Conservation (phyloP, 2,888 invertebrate species). For the Crematogaster levior region DNA sequence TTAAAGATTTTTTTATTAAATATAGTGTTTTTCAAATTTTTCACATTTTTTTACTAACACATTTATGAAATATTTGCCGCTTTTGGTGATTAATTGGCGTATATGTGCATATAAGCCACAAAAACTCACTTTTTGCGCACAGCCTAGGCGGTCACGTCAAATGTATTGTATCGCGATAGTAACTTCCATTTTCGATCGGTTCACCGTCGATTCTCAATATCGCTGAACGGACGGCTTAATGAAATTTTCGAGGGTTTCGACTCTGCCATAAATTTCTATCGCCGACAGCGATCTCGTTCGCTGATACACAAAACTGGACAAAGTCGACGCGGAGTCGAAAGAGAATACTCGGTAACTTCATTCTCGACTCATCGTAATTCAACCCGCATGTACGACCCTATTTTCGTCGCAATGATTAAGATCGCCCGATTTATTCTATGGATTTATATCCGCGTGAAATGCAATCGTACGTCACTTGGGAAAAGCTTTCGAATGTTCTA, state of each 20-base stretch:
- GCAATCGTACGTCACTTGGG: conserved; percentile 33
- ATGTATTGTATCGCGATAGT: conserved; percentile 44
- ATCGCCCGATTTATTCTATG: conserved; percentile 51
- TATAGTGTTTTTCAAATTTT: neutral
- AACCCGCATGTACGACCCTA: conserved; percentile 36
- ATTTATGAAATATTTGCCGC: neutral
- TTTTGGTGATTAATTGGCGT: conserved; percentile 17
- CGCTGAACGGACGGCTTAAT: conserved; percentile 72
- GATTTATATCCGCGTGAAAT: conserved; percentile 46
- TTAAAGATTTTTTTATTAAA: neutral
- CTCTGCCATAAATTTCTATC: conserved; percentile 72
- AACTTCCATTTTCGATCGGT: conserved; percentile 56
- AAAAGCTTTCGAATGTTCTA: conserved; percentile 21
- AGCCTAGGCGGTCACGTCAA: neutral
- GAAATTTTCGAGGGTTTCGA: conserved; percentile 78
- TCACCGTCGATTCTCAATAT: conserved; percentile 56
- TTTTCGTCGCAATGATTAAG: conserved; percentile 54
- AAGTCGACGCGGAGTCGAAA: conserved; percentile 45
- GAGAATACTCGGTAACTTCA: conserved; percentile 50
- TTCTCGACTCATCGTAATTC: conserved; percentile 55
- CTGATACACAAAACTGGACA: conserved; percentile 57
- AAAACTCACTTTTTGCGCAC: neutral
- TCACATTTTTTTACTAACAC: too few relatives aligned
- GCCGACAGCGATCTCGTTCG: conserved; percentile 58
- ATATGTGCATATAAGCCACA: neutral